Evolutionary conservation across 2,888 invertebrate species (phyloP).

Genomic region (Trissolcus brochymenae): DNA sequence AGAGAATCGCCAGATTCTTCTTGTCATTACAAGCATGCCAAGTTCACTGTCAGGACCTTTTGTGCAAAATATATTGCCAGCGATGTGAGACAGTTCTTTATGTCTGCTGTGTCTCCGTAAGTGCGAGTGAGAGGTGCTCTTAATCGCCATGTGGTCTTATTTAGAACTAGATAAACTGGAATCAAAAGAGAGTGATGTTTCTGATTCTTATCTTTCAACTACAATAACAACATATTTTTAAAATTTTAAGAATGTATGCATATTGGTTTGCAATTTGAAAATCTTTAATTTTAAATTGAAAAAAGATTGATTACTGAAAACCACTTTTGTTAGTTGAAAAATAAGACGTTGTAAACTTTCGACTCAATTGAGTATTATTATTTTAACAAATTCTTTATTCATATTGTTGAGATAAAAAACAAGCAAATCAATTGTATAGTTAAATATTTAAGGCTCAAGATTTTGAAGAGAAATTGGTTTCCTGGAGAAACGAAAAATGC

Average conservation of each 20-base stretch:
- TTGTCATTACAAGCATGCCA: conserved; percentile 6
- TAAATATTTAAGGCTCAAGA: too few relatives aligned
- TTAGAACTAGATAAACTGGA: too few relatives aligned
- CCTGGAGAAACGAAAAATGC: too few relatives aligned
- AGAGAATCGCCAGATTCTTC: conserved; percentile 12
- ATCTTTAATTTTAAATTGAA: not conserved
- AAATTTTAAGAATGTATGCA: not conserved
- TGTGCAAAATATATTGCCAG: conserved; percentile 4
- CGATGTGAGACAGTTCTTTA: not conserved
- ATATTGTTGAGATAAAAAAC: too few relatives aligned
- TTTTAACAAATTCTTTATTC: too few relatives aligned
- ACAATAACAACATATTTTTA: not conserved
- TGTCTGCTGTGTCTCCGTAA: not conserved
- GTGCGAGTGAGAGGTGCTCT: too few relatives aligned
- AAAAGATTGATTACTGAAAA: not conserved
- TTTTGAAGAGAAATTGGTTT: too few relatives aligned
- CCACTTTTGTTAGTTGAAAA: not conserved
- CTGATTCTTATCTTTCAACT: not conserved
- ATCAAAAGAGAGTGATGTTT: too few relatives aligned
- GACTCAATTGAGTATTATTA: not conserved
- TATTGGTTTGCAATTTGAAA: not conserved
- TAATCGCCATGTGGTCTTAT: too few relatives aligned
- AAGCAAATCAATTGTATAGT: too few relatives aligned
- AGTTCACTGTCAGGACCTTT: conserved; percentile 9
- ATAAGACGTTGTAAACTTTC: not conserved